A percentile compares a stretch with the other conserved stretches of the same genome.
These are phyloP conservation scores for Scolanthus callimorphus DNA, from an alignment of 92 coral and sea anemone genomes.

Conservation along the genomic window DNA sequence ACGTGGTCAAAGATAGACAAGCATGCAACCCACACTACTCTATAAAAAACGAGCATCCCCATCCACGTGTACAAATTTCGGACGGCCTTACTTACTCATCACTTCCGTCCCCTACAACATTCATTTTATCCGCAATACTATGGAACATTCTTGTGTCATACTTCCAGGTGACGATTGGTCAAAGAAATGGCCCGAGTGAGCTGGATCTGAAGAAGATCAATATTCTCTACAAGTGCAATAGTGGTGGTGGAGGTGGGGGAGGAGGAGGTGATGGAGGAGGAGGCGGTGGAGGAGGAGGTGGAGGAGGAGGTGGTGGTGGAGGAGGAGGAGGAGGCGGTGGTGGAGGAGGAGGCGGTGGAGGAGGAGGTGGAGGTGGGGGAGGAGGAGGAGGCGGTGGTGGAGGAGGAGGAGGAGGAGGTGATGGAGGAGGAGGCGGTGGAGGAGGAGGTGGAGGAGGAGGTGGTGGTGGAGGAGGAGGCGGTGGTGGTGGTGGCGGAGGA, in stretches of 20 bases:
- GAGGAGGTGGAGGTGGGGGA: constrained; percentile 3
- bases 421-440: too few relatives aligned
- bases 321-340: background rate
- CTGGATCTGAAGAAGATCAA: constrained; percentile 3
- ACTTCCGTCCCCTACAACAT: background rate
- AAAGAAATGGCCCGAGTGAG: constrained; percentile 8
- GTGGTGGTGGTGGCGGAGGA: background rate
- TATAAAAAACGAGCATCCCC: too few relatives aligned
- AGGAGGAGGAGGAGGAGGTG: too few relatives aligned
- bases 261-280: background rate
- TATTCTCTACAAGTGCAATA: constrained; percentile 5
- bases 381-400: background rate
- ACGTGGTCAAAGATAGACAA: background rate
- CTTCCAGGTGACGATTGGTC: too few relatives aligned
- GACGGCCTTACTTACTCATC: background rate
- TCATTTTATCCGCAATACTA: background rate
- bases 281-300: background rate
- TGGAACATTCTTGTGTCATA: too few relatives aligned
- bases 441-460: background rate
- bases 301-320: background rate
- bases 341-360: background rate
- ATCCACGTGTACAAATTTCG: too few relatives aligned
- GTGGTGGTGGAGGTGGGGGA: background rate
- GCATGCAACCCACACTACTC: background rate
- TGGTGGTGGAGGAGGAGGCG: background rate